Base-by-base conservation (phyloP, 1,140 invertebrate species). In the Rhagoletis zephyria region DNA sequence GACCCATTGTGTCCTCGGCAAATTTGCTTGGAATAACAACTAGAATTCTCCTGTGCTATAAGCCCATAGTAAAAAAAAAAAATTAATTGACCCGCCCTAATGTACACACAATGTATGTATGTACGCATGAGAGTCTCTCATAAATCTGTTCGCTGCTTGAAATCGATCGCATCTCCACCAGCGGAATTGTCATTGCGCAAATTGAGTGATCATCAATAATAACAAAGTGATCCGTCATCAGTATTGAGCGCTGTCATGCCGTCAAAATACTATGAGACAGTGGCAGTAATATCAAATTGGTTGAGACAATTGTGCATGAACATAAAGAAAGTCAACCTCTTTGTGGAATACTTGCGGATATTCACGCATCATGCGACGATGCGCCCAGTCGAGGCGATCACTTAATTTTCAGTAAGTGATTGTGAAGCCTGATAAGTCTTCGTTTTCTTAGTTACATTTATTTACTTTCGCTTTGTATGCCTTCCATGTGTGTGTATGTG, bases 131-230 rank as follows among this genome's bases (percentile, higher is more conserved):
- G 2, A 48, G 45, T 30, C 30, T 30, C 42, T 59, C n/a, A 30
- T 14, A 30, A 51, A 45, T 51, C 5, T 77, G 12, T 40, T 42
- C 4, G 40, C 12, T 16, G 67, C 14, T 48, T n/a, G 14, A 16
- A 74, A 74, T 74, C 45, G 67, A 74, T 81, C 16, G 16, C 74
- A 81, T 81, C 48, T 12, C 48, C 74, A 16, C 87, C 89, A 90
- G 90, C 90, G 89, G 89, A 89, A 89, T 91, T 89, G 90, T 91
- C 90, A 91, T 91, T 91, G 90, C 90, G 89, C 90, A 91, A 91
- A 91, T 91, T 91, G 90, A 91, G 91, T 90, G 90, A 91, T 91
- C 90, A 91, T 91, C 90, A 89, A 81, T 81, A 81, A 51, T 51
- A 14, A 81, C 48, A 81, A 81, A 59, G 74, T 9, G 74, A 81